Evolutionary conservation across 2,888 invertebrate genomes (phyloP).

Genomic region (Acronicta aceris): DNA sequence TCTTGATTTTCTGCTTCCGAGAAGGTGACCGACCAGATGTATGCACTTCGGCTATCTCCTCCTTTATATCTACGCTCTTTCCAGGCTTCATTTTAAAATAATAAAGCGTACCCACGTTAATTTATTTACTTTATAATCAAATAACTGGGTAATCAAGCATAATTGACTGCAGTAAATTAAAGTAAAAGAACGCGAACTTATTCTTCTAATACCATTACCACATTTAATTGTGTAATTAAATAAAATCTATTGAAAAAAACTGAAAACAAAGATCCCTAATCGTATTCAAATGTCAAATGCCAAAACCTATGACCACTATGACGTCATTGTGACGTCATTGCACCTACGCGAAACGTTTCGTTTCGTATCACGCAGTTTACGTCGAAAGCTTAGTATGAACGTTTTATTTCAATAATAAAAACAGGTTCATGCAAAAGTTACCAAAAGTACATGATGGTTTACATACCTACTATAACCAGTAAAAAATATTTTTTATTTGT

Average conservation of each 20-base stretch:
- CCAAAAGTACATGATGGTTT: too few relatives aligned
- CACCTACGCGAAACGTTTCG: constrained; percentile 46
- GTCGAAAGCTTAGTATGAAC: too few relatives aligned
- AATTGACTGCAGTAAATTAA: constrained; percentile 24
- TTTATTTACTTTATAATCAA: constrained; percentile 24
- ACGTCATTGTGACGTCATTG: constrained; percentile 82
- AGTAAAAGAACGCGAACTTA: constrained; percentile 34
- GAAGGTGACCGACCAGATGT: constrained; percentile 80
- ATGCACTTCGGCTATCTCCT: constrained; percentile 85
- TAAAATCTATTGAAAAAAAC: constrained; percentile 38
- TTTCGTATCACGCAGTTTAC: constrained; percentile 49
- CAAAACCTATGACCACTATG: constrained; percentile 74
- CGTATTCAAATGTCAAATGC: constrained; percentile 68
- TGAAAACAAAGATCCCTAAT: constrained; percentile 58
- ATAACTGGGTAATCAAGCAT: constrained; percentile 14
- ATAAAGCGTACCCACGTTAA: constrained; percentile 58
- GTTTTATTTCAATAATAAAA: too few relatives aligned
- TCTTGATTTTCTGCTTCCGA: constrained; percentile 76
- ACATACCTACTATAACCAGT: too few relatives aligned
- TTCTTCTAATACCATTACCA: constrained; percentile 15
- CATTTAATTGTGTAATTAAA: constrained; percentile 39
- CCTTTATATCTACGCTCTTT: constrained; percentile 75
- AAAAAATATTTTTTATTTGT: too few relatives aligned
- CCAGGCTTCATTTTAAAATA: constrained; percentile 79
- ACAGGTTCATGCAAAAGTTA: too few relatives aligned